phyloP scores from a whole-genome alignment of 2,797 vertebrate genomes.

The Gila robusta region DNA sequence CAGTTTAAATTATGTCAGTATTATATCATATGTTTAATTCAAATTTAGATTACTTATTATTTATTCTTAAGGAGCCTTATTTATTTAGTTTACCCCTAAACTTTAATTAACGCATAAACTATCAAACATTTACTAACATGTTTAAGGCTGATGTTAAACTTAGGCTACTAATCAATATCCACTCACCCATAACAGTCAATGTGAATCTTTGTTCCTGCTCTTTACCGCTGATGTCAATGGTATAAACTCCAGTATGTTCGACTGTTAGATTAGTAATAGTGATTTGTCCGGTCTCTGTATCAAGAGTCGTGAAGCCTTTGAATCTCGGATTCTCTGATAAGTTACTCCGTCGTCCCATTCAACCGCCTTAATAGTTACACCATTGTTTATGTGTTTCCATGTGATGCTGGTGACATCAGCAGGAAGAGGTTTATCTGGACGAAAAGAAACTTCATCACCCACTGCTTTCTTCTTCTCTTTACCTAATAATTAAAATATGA shows the following conservation, averaged over 20 bases:
- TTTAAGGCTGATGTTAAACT: too few relatives aligned
- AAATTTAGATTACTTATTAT: too few relatives aligned
- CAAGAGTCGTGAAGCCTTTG: fast-evolving
- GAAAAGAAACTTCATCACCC: neutral
- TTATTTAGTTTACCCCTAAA: too few relatives aligned
- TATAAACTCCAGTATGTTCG: neutral
- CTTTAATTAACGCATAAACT: too few relatives aligned
- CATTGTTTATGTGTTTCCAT: neutral
- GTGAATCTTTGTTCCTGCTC: neutral
- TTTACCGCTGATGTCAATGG: neutral
- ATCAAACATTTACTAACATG: too few relatives aligned
- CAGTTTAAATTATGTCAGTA: too few relatives aligned
- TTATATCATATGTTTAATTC: too few relatives aligned
- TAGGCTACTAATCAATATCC: too few relatives aligned
- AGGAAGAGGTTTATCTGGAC: fast-evolving
- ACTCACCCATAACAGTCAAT: too few relatives aligned
- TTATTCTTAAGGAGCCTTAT: too few relatives aligned
- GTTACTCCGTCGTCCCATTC: neutral
- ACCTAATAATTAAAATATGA: neutral
- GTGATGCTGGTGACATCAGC: neutral
- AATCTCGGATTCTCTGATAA: neutral
- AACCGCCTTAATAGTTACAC: neutral
- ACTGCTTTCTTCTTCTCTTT: too few relatives aligned
- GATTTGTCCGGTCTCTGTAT: neutral
- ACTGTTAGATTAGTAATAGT: neutral